Conservation (phyloP, 2,113 vertebrate genomes). For the Sphyrna mokarran region DNA sequence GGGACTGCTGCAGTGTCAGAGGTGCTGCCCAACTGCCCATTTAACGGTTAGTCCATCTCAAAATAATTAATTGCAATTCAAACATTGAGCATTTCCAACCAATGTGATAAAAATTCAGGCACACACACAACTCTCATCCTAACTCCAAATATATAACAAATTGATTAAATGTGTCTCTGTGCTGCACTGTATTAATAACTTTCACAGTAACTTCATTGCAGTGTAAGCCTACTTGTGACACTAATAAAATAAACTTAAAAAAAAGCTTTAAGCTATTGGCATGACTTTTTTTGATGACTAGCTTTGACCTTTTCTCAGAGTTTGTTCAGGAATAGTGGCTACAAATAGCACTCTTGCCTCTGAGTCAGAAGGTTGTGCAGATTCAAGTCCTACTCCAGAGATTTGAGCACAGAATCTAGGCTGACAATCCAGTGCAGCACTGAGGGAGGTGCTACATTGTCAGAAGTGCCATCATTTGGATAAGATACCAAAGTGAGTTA, state of each 20-base stretch:
- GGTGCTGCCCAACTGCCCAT: neutral
- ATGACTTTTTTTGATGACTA: neutral
- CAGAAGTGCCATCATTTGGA: neutral
- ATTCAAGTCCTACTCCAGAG: neutral
- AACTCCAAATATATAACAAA: neutral
- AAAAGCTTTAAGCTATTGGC: neutral
- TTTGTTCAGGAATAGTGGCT: too few species aligned
- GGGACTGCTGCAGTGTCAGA: neutral
- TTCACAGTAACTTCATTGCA: too few species aligned
- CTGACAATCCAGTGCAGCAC: neutral
- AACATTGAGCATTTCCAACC: neutral
- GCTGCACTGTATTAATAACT: too few species aligned
- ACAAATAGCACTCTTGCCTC: neutral
- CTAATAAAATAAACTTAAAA: too few species aligned
- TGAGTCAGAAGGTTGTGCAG: neutral
- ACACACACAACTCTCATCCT: neutral
- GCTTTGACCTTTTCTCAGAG: neutral
- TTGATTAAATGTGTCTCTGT: neutral
- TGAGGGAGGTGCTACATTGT: neutral
- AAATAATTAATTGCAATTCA: slow-evolving; percentile 1
- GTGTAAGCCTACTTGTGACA: too few species aligned
- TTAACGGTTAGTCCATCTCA: too few species aligned
- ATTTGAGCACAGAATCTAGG: neutral
- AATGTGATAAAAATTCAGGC: neutral
- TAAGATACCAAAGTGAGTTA: neutral